Base-by-base conservation (phyloP, 2,888 invertebrate genomes). In the Patella pellucida region DNA sequence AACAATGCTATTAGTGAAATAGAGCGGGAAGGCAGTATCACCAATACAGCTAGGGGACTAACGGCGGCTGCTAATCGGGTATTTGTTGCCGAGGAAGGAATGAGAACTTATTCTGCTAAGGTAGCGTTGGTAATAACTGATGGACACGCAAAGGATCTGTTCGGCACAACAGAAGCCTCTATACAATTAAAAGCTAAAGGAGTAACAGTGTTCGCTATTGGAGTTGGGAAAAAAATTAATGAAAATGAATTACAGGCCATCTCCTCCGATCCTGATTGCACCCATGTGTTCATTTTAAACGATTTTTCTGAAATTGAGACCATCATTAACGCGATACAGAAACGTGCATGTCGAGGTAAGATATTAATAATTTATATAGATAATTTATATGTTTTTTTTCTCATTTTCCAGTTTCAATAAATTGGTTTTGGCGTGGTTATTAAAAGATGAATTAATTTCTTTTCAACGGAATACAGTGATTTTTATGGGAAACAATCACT, bases 291-390 rank as follows among this genome's bases (percentile, higher is more conserved):
- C 27, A 50, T 54, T 1, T 52, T 76, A 12, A 69, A 68, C 23
- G 70, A 78, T 67, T 78, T 75, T 62, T 69, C 71, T 23, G 70
- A 68, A 62, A 74, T 78, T 51, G 76, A 76, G 41, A 74, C 71
- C 50, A 76, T 78, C 50, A 56, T 75, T n/a, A 69, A 78, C 27
- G 75, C 72, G 67, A 76, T 76, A 16, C 69, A 76, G 69, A 56
- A 62, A 19, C 69, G 73, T 69, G 70, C 76, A 4, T 76, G 73
- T n/a, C 52, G 62, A 72, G 76, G 76, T 76, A 67, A 56, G 23
- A 41, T 7, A 7, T 41, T 41, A 41, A 5, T 41, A 7, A 41
- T 41, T 41, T 41, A 41, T 5, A 41, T 31, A 31, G 31, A 4
- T 27, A 27, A 27, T n/a, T n/a, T n/a, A n/a, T n/a, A 27, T 27